Base-by-base conservation (phyloP, 30 jellyfish, hydroid and myxozoan species). In the Clytia hemisphaerica region DNA sequence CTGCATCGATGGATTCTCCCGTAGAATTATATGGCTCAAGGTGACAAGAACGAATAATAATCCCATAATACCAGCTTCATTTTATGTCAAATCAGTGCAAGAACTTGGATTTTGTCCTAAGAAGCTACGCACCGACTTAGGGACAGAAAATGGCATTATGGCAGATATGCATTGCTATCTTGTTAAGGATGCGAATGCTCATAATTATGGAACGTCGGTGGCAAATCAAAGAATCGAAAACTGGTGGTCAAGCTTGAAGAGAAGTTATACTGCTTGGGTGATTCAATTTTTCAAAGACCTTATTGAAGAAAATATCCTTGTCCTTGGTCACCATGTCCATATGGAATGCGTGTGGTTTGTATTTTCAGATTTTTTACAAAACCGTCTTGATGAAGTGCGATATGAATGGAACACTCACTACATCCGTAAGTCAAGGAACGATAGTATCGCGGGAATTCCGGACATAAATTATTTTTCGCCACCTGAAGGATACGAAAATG, bases 1-100 rank as follows among this genome's bases (percentile, higher is more conserved):
- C 61, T 46, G 62, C 45, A 51, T 54, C n/a, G 83, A 71, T 71
- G 83, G 83, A 46, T 71, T 61, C 48, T 50, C 76, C 33, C 45
- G 57, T 14, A 71, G 45, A 49, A 54, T 71, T 26, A 6, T 71
- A 25, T 71, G 83, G 83, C 37, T 71, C n/a, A n/a, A 50, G 16
- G 77, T 50, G 36, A 48, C 77, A 9, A 45, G 42, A 64, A 35
- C 83, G 24, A 71, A 71, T 48, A 54, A 71, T 54, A 37, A 37
- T 29, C 83, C 83, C 2, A 31, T 50, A 29, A 29, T 50, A n/a
- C 62, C 67, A 33, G 83, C 77, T 24, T 22, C 31, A 48, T 71
- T 15, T 54, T 71, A 15, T 32, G 30, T 71, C 14, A 64, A 71
- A 4, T 12, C 47, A 27, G 47, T 71, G 19, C 64, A 64, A 71